Conservation (phyloP, 2,113 vertebrate genomes). For the Chaetura pelagica region DNA sequence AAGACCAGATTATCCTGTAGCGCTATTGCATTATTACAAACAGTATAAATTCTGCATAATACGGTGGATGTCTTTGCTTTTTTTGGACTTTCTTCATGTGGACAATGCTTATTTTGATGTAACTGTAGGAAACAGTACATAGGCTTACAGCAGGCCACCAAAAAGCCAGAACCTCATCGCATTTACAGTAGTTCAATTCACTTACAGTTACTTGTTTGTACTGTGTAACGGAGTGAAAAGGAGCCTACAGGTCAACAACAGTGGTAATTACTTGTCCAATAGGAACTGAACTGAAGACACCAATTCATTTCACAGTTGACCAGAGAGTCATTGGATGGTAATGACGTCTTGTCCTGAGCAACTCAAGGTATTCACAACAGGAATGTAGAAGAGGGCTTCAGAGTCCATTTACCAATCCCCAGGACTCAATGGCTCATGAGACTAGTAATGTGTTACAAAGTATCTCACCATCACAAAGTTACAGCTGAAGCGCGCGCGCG, state of each 20-base stretch:
- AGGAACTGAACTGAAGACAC: conserved; percentile 45
- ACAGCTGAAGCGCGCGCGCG: neutral
- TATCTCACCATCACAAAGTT: conserved; percentile 26
- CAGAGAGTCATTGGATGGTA: conserved; percentile 39
- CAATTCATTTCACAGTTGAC: conserved; percentile 64
- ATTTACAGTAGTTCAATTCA: conserved; percentile 53
- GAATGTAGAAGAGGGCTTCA: neutral
- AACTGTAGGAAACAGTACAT: neutral
- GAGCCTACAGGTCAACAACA: conserved; percentile 9
- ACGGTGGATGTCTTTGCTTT: neutral
- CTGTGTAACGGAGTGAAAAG: conserved; percentile 42
- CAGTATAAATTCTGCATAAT: neutral
- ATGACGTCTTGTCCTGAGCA: conserved; percentile 32
- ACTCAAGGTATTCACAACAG: conserved; percentile 18
- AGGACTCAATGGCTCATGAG: conserved; percentile 44
- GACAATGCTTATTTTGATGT: neutral
- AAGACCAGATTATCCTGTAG: neutral
- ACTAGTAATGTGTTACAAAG: conserved; percentile 49
- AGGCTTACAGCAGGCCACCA: neutral
- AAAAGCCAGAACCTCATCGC: conserved; percentile 27
- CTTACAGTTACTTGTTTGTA: conserved; percentile 39
- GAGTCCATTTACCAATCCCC: conserved; percentile 63
- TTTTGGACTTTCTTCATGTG: rapidly evolving
- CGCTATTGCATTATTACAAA: neutral
- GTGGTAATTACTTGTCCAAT: conserved; percentile 44